Evolutionary conservation across 2,888 invertebrate species (phyloP).

Genomic region (Drosophila helvetica): DNA sequence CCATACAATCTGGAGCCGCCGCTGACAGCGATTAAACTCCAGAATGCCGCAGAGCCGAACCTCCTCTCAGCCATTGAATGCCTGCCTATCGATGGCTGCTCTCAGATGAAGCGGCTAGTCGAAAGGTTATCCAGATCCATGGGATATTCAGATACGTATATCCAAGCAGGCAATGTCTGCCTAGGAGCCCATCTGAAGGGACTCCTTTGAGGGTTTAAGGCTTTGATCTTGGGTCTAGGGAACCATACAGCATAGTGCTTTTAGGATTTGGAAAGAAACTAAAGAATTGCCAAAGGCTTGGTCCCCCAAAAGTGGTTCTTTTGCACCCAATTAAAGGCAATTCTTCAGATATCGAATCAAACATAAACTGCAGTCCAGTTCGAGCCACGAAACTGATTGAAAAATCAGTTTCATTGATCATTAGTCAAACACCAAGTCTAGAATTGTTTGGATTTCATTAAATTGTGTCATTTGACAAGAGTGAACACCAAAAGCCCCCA

Average conservation of each 20-base stretch:
- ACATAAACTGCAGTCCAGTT: neutral
- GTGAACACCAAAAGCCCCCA: conserved; percentile 37
- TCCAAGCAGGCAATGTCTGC: neutral
- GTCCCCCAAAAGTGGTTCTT: neutral
- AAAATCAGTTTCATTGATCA: conserved; percentile 42
- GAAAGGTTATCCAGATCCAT: neutral
- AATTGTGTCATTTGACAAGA: conserved; percentile 68
- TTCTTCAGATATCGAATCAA: neutral
- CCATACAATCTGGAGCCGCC: conserved; percentile 38
- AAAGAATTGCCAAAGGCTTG: neutral
- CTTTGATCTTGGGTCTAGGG: neutral
- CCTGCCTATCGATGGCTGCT: neutral
- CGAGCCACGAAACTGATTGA: conserved; percentile 13
- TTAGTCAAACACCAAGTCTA: conserved; percentile 46
- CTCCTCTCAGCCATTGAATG: conserved; percentile 9
- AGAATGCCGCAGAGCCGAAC: neutral
- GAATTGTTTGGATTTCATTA: conserved; percentile 50
- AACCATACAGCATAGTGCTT: neutral
- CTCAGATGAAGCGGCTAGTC: neutral
- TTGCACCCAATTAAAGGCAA: conserved; percentile 5
- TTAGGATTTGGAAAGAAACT: neutral
- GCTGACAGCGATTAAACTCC: conserved; percentile 39
- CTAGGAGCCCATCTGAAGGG: no score
- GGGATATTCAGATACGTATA: neutral
- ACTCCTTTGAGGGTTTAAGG: no score